A percentile compares a stretch with the other conserved stretches of the same genome.
Evolutionary conservation across 2,113 vertebrate species (phyloP).

Genomic region (Macrotus californicus): DNA sequence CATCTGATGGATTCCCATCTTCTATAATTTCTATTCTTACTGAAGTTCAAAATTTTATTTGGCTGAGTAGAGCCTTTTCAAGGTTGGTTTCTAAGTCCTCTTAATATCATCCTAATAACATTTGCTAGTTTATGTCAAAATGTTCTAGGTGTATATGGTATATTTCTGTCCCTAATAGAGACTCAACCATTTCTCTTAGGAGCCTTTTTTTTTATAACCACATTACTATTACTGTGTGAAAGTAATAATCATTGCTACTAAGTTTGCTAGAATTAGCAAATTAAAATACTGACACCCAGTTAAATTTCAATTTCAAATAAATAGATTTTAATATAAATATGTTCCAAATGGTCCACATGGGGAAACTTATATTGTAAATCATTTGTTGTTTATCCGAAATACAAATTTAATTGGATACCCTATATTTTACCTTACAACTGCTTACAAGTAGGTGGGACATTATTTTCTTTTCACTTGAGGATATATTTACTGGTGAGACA

Average conservation of each 20-base stretch:
- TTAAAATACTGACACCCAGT: background rate
- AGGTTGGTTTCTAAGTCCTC: background rate
- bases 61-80: background rate
- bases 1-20: background rate
- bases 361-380: background rate
- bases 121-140: background rate
- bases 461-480: background rate
- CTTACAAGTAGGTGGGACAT: background rate
- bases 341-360: background rate
- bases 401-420: background rate
- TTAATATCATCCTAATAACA: background rate
- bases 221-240: background rate
- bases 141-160: background rate
- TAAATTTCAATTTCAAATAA: background rate
- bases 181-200: background rate
- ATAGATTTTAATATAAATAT: background rate
- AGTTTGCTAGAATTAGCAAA: background rate
- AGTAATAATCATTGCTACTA: background rate
- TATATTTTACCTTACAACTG: background rate
- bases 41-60: background rate
- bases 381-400: background rate
- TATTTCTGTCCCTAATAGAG: background rate
- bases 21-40: background rate
- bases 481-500: too few relatives aligned
- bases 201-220: background rate